A percentile compares a stretch with the other conserved stretches of the same genome.
phyloP scores from a whole-genome alignment of 2,113 vertebrate species.

The Octodon degus region DNA sequence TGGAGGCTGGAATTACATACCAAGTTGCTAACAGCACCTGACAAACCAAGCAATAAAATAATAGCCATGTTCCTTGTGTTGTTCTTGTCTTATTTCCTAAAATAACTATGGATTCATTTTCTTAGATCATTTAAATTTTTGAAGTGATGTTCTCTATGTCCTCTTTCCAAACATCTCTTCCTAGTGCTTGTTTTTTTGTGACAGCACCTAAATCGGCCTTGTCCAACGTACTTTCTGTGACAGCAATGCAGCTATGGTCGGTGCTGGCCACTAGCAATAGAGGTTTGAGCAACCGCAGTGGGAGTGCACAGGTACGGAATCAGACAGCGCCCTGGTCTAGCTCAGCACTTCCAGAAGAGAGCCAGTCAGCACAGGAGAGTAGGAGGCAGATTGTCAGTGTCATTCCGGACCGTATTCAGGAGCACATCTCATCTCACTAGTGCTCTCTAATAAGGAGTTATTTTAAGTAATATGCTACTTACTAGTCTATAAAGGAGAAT shows the following conservation, averaged over 20 bases:
- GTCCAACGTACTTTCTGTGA: neutral
- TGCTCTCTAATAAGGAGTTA: neutral
- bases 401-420: neutral
- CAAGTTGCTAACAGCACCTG: neutral
- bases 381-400: neutral
- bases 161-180: neutral
- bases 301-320: neutral
- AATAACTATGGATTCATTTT: neutral
- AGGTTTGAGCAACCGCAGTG: neutral
- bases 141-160: neutral
- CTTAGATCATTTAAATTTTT: neutral
- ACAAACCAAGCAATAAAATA: neutral
- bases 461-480: no score
- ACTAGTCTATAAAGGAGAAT: no score
- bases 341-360: slow-evolving; percentile 7
- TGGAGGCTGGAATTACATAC: neutral
- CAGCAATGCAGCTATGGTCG: neutral
- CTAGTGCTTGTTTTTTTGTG: no score
- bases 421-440: neutral
- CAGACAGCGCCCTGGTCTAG: neutral
- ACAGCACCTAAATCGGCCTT: neutral
- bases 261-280: neutral
- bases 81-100: slow-evolving; percentile 7
- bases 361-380: neutral
- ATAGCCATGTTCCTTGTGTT: neutral